A percentile compares a stretch with the other conserved stretches of the same genome.
Evolutionary conservation across 1,140 invertebrate genomes (phyloP).

Genomic region (Bradysia coprophila): DNA sequence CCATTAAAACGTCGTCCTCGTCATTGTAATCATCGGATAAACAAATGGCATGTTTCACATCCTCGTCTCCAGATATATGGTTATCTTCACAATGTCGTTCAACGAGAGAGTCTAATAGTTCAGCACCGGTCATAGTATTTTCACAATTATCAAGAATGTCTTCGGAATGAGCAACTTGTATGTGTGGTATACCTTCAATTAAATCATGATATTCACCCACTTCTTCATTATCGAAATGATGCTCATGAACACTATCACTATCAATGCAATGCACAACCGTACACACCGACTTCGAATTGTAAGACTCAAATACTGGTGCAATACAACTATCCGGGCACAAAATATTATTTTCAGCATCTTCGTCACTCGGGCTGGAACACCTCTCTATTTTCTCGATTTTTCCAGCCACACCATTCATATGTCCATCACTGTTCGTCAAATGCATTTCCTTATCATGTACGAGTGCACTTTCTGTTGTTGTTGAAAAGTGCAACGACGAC

Average conservation of each 20-base stretch:
- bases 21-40: constrained; percentile 31
- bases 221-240: not conserved
- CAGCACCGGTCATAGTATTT: constrained; percentile 24
- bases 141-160: constrained; percentile 30
- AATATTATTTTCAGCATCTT: not conserved
- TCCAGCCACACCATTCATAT: not conserved
- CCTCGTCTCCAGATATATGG: constrained; percentile 10
- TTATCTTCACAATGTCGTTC: constrained; percentile 37
- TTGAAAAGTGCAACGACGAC: not conserved
- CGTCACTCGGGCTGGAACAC: no score
- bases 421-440: not conserved
- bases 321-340: not conserved
- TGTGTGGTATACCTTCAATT: not conserved
- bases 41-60: constrained; percentile 16
- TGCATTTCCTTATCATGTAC: not conserved
- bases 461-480: not conserved
- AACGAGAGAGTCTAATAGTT: constrained; percentile 33
- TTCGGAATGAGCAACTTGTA: constrained; percentile 10
- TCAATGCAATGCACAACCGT: not conserved
- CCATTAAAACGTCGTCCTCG: constrained; percentile 33
- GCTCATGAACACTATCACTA: not conserved
- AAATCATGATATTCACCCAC: constrained; percentile 1
- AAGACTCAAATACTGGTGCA: not conserved
- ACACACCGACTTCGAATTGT: not conserved
- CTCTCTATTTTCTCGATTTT: not conserved